phyloP scores from a whole-genome alignment of 2,113 vertebrate genomes.

The Dromiciops gliroides region DNA sequence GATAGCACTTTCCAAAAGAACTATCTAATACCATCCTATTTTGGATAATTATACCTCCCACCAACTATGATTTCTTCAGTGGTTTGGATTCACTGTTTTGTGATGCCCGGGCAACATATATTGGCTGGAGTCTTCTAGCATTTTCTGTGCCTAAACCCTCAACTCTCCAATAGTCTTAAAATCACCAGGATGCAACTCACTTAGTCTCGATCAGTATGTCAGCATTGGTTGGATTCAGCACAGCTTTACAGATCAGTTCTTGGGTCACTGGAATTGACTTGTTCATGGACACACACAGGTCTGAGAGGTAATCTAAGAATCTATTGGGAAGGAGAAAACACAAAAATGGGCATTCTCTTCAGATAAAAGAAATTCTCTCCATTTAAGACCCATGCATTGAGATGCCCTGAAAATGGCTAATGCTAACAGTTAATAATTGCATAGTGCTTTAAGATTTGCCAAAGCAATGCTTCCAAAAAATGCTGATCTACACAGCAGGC shows the following conservation, averaged over 20 bases:
- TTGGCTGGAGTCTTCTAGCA: not conserved
- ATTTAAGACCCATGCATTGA: not conserved
- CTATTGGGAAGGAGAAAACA: constrained; percentile 76
- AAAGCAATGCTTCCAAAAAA: not conserved
- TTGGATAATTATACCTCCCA: not conserved
- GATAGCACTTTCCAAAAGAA: not conserved
- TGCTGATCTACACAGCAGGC: not conserved
- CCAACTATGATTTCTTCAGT: not conserved
- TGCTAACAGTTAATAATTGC: not conserved
- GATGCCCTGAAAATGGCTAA: not conserved
- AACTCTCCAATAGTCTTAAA: accelerated
- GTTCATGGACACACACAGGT: constrained; percentile 98
- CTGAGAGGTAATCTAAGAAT: constrained; percentile 98
- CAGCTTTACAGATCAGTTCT: constrained; percentile 97
- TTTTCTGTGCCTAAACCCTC: accelerated
- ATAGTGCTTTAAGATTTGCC: not conserved
- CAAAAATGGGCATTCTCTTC: not conserved
- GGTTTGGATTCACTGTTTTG: not conserved
- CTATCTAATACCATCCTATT: not conserved
- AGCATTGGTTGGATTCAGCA: constrained; percentile 93
- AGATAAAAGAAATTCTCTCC: not conserved
- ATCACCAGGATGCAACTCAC: constrained; percentile 81
- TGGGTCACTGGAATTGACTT: constrained; percentile 99
- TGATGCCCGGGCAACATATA: not conserved
- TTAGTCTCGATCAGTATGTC: constrained; percentile 99